Evolutionary conservation across 2,888 invertebrate genomes (phyloP).

Genomic region (Enoplolaimus lenunculus): DNA sequence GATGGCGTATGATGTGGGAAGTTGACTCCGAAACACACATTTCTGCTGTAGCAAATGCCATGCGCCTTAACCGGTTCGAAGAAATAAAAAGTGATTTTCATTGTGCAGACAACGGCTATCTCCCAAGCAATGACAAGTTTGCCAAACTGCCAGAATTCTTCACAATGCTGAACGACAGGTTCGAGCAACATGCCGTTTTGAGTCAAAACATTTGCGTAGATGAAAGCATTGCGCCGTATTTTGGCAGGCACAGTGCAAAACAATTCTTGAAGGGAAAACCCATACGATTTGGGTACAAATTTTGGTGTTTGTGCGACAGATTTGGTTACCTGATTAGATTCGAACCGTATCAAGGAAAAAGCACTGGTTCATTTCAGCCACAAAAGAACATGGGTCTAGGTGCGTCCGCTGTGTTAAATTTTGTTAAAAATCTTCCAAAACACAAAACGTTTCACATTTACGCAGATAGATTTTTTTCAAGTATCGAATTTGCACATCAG

Average conservation of each 20-base stretch:
- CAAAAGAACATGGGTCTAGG: not conserved
- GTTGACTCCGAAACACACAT: not conserved
- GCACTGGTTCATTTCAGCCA: not conserved
- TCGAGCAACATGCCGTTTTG: not conserved
- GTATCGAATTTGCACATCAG: not conserved
- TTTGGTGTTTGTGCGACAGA: slow-evolving; percentile 3
- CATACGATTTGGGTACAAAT: slow-evolving; percentile 10
- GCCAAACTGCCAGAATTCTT: not conserved
- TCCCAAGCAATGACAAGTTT: not conserved
- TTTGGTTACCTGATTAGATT: not conserved
- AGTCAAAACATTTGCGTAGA: slow-evolving; percentile 14
- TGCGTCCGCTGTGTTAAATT: not conserved
- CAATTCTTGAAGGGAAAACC: slow-evolving; percentile 3
- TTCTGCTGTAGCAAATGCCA: not conserved
- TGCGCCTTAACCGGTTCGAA: not conserved
- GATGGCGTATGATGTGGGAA: not conserved
- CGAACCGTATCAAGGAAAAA: slow-evolving; percentile 2
- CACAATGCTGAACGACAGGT: no score
- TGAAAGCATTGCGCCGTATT: not conserved
- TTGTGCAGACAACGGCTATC: not conserved
- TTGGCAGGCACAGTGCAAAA: not conserved
- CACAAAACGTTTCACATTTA: not conserved
- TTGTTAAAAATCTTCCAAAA: not conserved
- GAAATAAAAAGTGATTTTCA: not conserved
- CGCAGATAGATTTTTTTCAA: not conserved